phyloP scores from a whole-genome alignment of 2,888 invertebrate genomes.

The Laspeyria flexula region DNA sequence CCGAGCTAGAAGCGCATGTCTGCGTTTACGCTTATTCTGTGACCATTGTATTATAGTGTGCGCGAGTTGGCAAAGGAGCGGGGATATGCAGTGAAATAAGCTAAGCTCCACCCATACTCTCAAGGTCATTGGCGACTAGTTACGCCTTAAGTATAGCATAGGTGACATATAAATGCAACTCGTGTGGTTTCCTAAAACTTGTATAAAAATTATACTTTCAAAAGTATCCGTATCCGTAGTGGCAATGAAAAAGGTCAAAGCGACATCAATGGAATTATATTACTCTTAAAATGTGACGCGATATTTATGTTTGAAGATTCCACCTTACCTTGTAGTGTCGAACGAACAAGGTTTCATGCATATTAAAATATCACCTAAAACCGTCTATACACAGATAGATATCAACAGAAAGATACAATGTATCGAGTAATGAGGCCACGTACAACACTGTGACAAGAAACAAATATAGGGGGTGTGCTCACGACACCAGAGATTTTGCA shows the following conservation, averaged over 20 bases:
- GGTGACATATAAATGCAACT: too few relatives aligned
- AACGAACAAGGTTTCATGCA: conserved; percentile 41
- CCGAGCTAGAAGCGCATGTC: too few relatives aligned
- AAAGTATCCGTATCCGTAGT: conserved; percentile 1
- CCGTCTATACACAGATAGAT: conserved; percentile 15
- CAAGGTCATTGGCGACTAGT: too few relatives aligned
- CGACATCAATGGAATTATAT: conserved; percentile 16
- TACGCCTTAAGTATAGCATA: too few relatives aligned
- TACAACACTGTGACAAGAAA: conserved; percentile 61
- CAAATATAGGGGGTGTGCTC: conserved; percentile 64
- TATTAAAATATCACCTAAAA: conserved; percentile 39
- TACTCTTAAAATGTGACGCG: conserved; percentile 28
- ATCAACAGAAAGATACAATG: conserved; percentile 50
- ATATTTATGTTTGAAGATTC: conserved; percentile 35
- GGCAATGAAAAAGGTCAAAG: conserved; percentile 18
- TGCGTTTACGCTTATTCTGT: too few relatives aligned
- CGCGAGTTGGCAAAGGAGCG: too few relatives aligned
- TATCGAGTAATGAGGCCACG: conserved; percentile 70
- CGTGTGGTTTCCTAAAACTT: neutral
- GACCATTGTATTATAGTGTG: too few relatives aligned
- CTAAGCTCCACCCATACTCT: too few relatives aligned
- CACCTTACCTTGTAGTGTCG: conserved; percentile 37
- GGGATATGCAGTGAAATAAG: too few relatives aligned
- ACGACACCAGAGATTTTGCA: conserved; percentile 56
- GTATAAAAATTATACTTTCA: conserved; percentile 2